Percentiles rank a stretch among this genome's conserved stretches.
Evolutionary conservation across 2,797 vertebrate species (phyloP).

Genomic region (Poeciliopsis turneri): DNA sequence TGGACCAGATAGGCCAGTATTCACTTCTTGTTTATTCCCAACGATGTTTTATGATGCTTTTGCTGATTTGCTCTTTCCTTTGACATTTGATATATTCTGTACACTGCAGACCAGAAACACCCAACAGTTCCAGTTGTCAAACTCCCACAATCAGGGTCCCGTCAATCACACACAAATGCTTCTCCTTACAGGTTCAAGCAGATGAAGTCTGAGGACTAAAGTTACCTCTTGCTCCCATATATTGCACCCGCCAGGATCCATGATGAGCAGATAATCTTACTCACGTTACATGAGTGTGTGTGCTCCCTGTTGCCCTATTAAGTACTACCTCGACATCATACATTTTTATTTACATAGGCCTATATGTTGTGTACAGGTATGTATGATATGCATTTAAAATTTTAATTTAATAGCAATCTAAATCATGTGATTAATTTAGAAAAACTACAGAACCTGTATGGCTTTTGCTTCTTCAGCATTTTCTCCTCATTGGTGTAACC

Average conservation of each 20-base stretch:
- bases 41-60: neutral
- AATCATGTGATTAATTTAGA: neutral
- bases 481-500: neutral
- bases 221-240: neutral
- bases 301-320: neutral
- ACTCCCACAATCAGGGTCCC: neutral
- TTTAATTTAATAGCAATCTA: neutral
- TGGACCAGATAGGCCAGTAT: neutral
- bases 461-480: too few relatives aligned
- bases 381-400: neutral
- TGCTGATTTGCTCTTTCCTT: neutral
- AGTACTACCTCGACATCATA: too few relatives aligned
- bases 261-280: neutral
- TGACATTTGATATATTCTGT: neutral
- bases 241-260: neutral
- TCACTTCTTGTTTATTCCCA: neutral
- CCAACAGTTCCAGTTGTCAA: neutral
- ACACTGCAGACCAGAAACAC: neutral
- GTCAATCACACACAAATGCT: neutral
- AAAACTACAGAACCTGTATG: neutral
- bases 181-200: neutral
- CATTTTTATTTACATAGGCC: neutral
- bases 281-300: neutral
- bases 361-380: neutral
- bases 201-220: neutral